Evolutionary conservation across 2,797 vertebrate species (phyloP).

Genomic region (Cottoperca gobio): DNA sequence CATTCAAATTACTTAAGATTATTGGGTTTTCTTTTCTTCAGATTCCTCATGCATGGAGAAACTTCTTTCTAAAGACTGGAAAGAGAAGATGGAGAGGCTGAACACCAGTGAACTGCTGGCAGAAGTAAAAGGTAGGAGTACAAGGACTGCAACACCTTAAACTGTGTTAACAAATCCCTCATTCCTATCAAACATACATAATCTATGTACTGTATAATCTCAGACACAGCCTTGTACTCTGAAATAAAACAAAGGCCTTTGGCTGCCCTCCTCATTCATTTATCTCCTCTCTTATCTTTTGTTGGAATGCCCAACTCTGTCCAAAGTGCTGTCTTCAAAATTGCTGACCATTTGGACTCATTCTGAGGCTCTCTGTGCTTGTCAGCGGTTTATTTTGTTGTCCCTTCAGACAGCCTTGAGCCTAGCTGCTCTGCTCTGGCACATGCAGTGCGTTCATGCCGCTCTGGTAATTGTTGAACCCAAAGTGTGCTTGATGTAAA

Average conservation of each 20-base stretch:
- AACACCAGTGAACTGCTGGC: conserved; percentile 95
- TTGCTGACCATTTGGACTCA: conserved; percentile 55
- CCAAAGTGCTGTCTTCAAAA: conserved; percentile 72
- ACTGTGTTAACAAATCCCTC: conserved; percentile 44
- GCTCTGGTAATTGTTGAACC: conserved; percentile 65
- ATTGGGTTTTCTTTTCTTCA: conserved; percentile 54
- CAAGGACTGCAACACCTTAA: conserved; percentile 18
- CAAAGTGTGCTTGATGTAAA: conserved; percentile 71
- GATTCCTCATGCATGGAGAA: conserved; percentile 96
- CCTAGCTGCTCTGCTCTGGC: conserved; percentile 32
- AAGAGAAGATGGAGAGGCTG: conserved; percentile 97
- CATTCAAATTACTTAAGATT: background rate
- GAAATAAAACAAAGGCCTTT: conserved; percentile 76
- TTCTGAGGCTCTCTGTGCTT: conserved; percentile 47
- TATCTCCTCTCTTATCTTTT: conserved; percentile 71
- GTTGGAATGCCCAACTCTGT: conserved; percentile 69
- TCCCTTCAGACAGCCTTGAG: conserved; percentile 45
- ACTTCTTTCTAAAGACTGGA: conserved; percentile 98
- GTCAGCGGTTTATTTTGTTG: conserved; percentile 56
- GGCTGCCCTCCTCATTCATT: conserved; percentile 70
- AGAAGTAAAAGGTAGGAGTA: conserved; percentile 94
- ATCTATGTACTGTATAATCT: conserved; percentile 66
- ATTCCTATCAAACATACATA: conserved; percentile 65
- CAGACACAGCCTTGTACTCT: conserved; percentile 67
- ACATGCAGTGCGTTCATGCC: conserved; percentile 48